phyloP scores from a whole-genome alignment of 1,140 invertebrate genomes.

The Varroa destructor region DNA sequence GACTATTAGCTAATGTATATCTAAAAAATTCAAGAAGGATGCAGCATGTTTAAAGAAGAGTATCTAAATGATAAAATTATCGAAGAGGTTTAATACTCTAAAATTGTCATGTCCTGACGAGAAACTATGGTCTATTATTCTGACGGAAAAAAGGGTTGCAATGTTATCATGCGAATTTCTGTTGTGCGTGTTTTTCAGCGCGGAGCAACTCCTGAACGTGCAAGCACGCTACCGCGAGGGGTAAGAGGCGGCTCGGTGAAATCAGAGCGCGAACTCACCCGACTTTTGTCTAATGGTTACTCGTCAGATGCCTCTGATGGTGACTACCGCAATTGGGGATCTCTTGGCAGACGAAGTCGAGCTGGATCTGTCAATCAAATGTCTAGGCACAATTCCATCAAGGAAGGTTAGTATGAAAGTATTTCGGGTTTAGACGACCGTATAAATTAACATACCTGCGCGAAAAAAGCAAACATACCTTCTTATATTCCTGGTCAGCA shows the following conservation, averaged over 20 bases:
- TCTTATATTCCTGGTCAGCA: too few species aligned
- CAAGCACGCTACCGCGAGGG: slow-evolving; percentile 3
- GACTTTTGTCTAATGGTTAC: slow-evolving; percentile 16
- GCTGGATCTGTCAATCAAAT: slow-evolving; percentile 19
- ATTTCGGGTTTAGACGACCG: too few species aligned
- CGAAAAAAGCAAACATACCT: too few species aligned
- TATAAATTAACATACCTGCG: too few species aligned
- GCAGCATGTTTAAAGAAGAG: too few species aligned
- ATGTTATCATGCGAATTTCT: neutral
- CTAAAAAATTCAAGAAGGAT: too few species aligned
- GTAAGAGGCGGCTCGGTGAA: neutral
- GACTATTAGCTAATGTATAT: too few species aligned
- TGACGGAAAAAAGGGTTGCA: too few species aligned
- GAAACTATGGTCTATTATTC: too few species aligned
- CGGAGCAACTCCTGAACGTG: neutral
- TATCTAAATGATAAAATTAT: too few species aligned
- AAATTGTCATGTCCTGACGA: too few species aligned
- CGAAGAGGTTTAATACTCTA: too few species aligned
- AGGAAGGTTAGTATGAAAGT: slow-evolving; percentile 4
- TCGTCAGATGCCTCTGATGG: slow-evolving; percentile 24
- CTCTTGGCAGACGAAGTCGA: slow-evolving; percentile 13
- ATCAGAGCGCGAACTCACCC: slow-evolving; percentile 2
- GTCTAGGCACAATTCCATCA: slow-evolving; percentile 23
- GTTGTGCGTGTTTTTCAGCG: neutral
- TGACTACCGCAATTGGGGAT: slow-evolving; percentile 16